These are phyloP conservation scores for Parochlus steinenii DNA, from an alignment of 2,888 invertebrate genomes.

Conservation along the genomic window DNA sequence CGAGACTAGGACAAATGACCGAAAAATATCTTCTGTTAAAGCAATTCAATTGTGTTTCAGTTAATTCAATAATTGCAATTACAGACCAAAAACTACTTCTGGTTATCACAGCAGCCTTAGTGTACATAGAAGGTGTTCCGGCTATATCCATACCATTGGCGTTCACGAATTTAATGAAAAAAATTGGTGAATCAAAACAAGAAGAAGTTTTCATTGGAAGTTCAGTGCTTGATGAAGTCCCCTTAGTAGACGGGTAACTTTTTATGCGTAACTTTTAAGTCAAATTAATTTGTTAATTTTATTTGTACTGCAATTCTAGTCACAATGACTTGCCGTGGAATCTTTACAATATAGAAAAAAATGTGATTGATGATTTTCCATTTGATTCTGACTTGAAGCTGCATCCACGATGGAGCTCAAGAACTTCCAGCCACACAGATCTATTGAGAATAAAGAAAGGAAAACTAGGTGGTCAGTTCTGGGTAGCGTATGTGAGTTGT, in stretches of 20 bases:
- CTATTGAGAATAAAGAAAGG: constrained; percentile 33
- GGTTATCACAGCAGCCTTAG: too few species aligned
- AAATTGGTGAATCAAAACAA: too few species aligned
- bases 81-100: too few species aligned
- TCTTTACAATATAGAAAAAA: constrained; percentile 25
- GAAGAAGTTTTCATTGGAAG: too few species aligned
- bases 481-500: constrained; percentile 40
- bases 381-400: constrained; percentile 27
- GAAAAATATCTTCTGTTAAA: too few species aligned
- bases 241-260: constrained; percentile 13
- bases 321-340: constrained; percentile 35
- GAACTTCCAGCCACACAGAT: constrained; percentile 32
- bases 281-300: background rate
- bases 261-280: background rate
- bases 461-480: constrained; percentile 42
- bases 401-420: constrained; percentile 29
- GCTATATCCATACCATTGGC: too few species aligned
- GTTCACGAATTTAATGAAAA: too few species aligned
- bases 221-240: constrained; percentile 12
- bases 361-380: constrained; percentile 27
- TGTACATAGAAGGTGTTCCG: too few species aligned
- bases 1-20: too few species aligned
- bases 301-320: constrained; percentile 20
- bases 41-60: too few species aligned
- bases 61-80: too few species aligned